Conservation (phyloP, 2,797 vertebrate genomes). For the Pogoniulus pusillus region DNA sequence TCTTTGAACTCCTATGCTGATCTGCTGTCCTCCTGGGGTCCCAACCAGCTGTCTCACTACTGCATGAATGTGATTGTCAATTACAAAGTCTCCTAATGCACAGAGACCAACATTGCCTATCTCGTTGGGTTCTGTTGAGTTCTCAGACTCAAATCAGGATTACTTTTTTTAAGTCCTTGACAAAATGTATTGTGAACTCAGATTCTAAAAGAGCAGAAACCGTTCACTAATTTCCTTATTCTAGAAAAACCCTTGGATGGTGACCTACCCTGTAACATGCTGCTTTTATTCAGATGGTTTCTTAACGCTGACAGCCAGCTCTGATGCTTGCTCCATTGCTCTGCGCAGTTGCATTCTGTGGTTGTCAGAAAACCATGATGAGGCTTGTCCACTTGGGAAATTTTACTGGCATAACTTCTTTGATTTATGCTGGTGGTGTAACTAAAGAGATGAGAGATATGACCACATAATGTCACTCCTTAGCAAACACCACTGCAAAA, state of each 20-base stretch:
- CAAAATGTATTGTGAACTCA: background rate
- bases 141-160: background rate
- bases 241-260: background rate
- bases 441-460: constrained; percentile 21
- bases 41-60: background rate
- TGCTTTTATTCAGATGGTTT: background rate
- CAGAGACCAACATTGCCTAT: background rate
- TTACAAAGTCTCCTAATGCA: background rate
- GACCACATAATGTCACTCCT: constrained; percentile 24
- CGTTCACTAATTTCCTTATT: background rate
- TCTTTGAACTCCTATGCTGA: too few relatives aligned
- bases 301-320: background rate
- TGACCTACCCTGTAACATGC: background rate
- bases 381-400: constrained; percentile 26
- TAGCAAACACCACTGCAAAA: background rate
- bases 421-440: background rate
- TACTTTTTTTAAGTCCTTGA: background rate
- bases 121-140: background rate
- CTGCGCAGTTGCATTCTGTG: background rate
- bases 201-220: background rate
- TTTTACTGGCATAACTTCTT: constrained; percentile 9
- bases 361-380: constrained; percentile 8
- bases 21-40: background rate
- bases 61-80: background rate
- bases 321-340: background rate